phyloP scores from a whole-genome alignment of 2,113 vertebrate species.

The Hymenochirus boettgeri region DNA sequence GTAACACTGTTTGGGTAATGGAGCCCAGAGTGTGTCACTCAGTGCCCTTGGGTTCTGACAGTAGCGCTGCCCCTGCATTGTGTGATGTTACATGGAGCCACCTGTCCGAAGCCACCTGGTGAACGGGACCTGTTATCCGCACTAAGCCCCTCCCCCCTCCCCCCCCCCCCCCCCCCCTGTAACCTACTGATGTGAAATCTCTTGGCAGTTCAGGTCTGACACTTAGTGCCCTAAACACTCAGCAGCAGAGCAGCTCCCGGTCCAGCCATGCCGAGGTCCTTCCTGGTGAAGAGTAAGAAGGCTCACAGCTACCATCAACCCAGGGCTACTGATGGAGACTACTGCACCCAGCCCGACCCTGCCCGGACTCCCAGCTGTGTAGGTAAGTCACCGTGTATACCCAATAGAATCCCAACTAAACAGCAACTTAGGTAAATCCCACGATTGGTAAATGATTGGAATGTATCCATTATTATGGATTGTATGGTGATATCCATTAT shows the following conservation, averaged over 20 bases:
- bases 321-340: constrained; percentile 69
- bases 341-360: constrained; percentile 62
- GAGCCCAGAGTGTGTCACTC: constrained; percentile 53
- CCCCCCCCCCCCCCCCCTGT: constrained; percentile 9
- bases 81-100: constrained; percentile 54
- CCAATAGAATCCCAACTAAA: too few relatives aligned
- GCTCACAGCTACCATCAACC: constrained; percentile 96
- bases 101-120: constrained; percentile 88
- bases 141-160: neutral
- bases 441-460: too few relatives aligned
- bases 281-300: constrained; percentile 95
- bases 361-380: constrained; percentile 72
- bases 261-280: constrained; percentile 85
- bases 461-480: too few relatives aligned
- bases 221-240: constrained; percentile 10
- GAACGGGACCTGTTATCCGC: constrained; percentile 49
- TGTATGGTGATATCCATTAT: too few relatives aligned
- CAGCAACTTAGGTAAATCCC: too few relatives aligned
- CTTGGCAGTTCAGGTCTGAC: constrained; percentile 46
- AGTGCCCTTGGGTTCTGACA: constrained; percentile 37
- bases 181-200: constrained; percentile 47
- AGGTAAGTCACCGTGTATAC: constrained; percentile 68
- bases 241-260: neutral
- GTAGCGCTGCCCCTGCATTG: constrained; percentile 7
- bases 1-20: constrained; percentile 48